phyloP scores from a whole-genome alignment of 1,140 invertebrate species.

The Probaryconus sp. region DNA sequence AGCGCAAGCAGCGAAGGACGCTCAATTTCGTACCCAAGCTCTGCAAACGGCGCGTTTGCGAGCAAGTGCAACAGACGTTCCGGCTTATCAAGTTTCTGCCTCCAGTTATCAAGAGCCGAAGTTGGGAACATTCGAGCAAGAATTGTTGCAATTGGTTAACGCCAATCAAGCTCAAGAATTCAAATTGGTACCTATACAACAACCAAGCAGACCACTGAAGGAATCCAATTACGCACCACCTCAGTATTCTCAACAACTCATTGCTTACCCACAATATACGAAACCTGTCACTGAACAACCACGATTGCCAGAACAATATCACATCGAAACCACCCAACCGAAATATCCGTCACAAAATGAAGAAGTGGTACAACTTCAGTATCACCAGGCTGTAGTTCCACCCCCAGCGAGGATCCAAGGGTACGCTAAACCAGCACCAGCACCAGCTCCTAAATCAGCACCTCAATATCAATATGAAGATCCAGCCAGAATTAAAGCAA shows the following conservation, averaged over 20 bases:
- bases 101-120: conserved; percentile 65
- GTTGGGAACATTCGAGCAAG: conserved; percentile 73
- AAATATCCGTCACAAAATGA: conserved; percentile 61
- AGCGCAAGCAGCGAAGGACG: conserved; percentile 66
- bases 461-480: conserved; percentile 72
- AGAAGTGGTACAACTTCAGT: conserved; percentile 63
- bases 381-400: conserved; percentile 60
- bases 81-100: conserved; percentile 60
- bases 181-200: conserved; percentile 64
- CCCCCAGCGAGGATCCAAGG: conserved; percentile 29
- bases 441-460: conserved; percentile 55
- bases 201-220: conserved; percentile 53
- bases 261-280: conserved; percentile 58
- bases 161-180: conserved; percentile 75
- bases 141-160: conserved; percentile 70
- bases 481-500: conserved; percentile 46
- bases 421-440: conserved; percentile 51
- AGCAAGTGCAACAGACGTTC: conserved; percentile 51
- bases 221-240: conserved; percentile 54
- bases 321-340: conserved; percentile 73
- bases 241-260: conserved; percentile 58
- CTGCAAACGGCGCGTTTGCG: conserved; percentile 61
- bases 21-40: conserved; percentile 62
- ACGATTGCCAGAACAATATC: conserved; percentile 71
- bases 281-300: conserved; percentile 61